Base-by-base conservation (phyloP, 2,888 invertebrate genomes). In the Dorcus parallelipipedus region DNA sequence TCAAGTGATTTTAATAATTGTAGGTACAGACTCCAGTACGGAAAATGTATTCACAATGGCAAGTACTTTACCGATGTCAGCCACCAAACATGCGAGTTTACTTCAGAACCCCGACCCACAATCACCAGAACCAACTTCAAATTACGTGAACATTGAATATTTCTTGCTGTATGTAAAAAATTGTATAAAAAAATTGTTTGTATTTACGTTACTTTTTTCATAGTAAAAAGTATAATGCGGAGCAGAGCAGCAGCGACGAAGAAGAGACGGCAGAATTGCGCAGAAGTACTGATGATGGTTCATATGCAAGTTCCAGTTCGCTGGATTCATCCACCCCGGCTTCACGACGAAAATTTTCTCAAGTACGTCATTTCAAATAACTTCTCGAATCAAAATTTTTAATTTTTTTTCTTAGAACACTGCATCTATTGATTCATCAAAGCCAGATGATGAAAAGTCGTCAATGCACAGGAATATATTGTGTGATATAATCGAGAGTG, bases 101-200 rank as follows among this genome's bases (percentile, higher is more conserved):
- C 45, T 45, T 45, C 45, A 23, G 9, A 74, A 71, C 59, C 78
- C 79, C 67, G 88, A 87, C 64, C 90, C 90, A 23, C 90, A 91
- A 78, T 90, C 90, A 39, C 91, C 91, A 54, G 88, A 90, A 70
- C 84, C 84, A 69, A 88, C 89, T 65, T 90, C 92, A 63, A 93
- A 94, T 80, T 94, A 94, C 79, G 93, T 93, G 78, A 94, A 94
- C 79, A 93, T 94, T 80, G 93, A 94, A 79, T 94, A 93, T 77
- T 94, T 94, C 71, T 86, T 94, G 78, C 88, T 89, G 90, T 91
- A 76, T 82, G 87, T 82, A 49, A 2, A 33, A 26, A n/a, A 7
- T 1, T 10, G 14, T 14, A 10, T n/a, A 40, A 5, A 6, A 41
- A 41, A 41, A 9, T 5, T 1, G 42, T 42, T 42, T 42, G 7